A percentile compares a stretch with the other conserved stretches of the same genome.
phyloP scores from a whole-genome alignment of 2,113 vertebrate species.

The Semicossyphus pulcher region DNA sequence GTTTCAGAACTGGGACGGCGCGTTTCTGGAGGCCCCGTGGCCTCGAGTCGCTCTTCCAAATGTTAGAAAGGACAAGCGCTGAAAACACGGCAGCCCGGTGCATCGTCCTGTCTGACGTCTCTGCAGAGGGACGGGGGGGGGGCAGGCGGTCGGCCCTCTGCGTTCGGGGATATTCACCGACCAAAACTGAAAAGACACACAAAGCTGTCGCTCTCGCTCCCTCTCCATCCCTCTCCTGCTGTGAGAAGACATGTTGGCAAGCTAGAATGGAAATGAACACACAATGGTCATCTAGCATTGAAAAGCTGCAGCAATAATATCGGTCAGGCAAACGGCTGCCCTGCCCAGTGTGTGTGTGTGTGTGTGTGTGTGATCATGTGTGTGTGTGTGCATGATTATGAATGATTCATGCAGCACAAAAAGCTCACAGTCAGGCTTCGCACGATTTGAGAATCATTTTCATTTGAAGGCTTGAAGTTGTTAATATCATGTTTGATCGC shows the following conservation, averaged over 20 bases:
- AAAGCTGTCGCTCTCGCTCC: slow-evolving; percentile 54
- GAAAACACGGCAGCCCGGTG: slow-evolving; percentile 14
- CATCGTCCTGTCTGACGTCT: slow-evolving; percentile 38
- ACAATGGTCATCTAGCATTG: slow-evolving; percentile 77
- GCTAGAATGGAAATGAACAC: slow-evolving; percentile 73
- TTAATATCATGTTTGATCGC: slow-evolving; percentile 84
- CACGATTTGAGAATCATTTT: slow-evolving; percentile 75
- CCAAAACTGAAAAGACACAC: slow-evolving; percentile 63
- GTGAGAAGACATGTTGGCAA: slow-evolving; percentile 80
- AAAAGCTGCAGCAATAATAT: slow-evolving; percentile 69
- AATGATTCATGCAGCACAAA: slow-evolving; percentile 58
- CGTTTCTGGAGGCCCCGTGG: not conserved
- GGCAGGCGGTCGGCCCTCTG: slow-evolving; percentile 49
- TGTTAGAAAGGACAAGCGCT: slow-evolving; percentile 36
- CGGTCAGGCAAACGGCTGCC: slow-evolving; percentile 40
- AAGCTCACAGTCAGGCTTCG: slow-evolving; percentile 47
- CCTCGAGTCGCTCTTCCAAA: not conserved
- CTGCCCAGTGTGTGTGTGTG: slow-evolving; percentile 34
- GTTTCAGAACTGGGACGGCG: not conserved
- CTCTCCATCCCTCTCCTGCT: slow-evolving; percentile 70
- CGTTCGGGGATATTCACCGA: slow-evolving; percentile 52
- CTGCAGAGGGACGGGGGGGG: slow-evolving; percentile 32
- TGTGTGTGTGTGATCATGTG: slow-evolving; percentile 8
- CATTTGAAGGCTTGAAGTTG: slow-evolving; percentile 82
- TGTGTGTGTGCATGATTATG: slow-evolving; percentile 45